phyloP scores from a whole-genome alignment of 2,113 vertebrate species.

The Semicossyphus pulcher region DNA sequence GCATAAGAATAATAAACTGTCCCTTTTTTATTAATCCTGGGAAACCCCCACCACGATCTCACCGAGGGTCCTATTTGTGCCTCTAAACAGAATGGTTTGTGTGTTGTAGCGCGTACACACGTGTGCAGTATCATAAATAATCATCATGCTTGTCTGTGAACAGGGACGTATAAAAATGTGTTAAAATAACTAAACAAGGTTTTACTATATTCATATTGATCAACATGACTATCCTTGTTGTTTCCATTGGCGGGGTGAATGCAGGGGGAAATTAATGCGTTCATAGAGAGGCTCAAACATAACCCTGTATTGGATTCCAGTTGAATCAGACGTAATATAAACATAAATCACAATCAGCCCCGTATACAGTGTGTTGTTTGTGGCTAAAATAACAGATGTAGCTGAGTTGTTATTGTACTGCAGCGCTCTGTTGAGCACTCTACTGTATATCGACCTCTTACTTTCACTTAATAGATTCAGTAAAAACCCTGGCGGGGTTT shows the following conservation, averaged over 20 bases:
- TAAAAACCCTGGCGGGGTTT: slow-evolving; percentile 35
- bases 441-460: slow-evolving; percentile 58
- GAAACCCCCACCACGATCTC: no score
- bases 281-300: slow-evolving; percentile 21
- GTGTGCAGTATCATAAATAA: background rate
- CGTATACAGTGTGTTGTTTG: slow-evolving; percentile 4
- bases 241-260: slow-evolving; percentile 3
- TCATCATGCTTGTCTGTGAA: slow-evolving; percentile 1
- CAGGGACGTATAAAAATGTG: background rate
- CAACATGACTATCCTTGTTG: background rate
- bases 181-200: slow-evolving; percentile 11
- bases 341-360: slow-evolving; percentile 46
- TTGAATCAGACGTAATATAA: slow-evolving; percentile 33
- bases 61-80: no score
- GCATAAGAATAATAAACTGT: no score
- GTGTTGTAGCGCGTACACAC: background rate
- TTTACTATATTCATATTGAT: slow-evolving; percentile 15
- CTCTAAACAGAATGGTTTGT: background rate
- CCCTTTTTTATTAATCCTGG: no score
- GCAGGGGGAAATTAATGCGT: slow-evolving; percentile 13
- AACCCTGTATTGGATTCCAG: slow-evolving; percentile 39
- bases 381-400: slow-evolving; percentile 49
- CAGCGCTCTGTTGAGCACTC: slow-evolving; percentile 41
- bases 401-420: slow-evolving; percentile 39
- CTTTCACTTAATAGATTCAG: slow-evolving; percentile 60